phyloP scores from a whole-genome alignment of 2,797 vertebrate genomes.

The Pogoniulus pusillus region DNA sequence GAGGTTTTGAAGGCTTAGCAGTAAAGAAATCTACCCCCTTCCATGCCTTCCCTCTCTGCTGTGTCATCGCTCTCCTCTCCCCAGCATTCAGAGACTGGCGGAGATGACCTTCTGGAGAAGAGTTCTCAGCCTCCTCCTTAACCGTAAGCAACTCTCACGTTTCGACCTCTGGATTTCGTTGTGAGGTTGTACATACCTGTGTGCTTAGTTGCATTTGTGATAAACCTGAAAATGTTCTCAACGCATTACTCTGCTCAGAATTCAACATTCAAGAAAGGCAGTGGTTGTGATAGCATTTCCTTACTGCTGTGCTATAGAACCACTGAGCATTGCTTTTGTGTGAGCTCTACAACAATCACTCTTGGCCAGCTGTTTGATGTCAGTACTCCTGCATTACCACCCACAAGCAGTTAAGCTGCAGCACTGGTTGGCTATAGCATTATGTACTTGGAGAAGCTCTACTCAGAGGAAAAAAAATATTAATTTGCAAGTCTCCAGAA shows the following conservation, averaged over 20 bases:
- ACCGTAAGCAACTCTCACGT: background rate
- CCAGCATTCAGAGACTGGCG: background rate
- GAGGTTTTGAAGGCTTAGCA: background rate
- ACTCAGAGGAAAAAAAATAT: background rate
- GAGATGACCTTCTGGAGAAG: background rate
- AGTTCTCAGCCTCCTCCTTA: background rate
- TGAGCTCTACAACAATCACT: background rate
- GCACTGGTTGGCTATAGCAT: background rate
- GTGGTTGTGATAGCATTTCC: background rate
- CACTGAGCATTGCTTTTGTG: background rate
- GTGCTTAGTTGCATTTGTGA: background rate
- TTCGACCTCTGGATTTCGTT: background rate
- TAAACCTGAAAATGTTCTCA: background rate
- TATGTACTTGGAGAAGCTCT: background rate
- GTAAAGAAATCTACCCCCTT: background rate
- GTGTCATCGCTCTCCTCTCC: background rate
- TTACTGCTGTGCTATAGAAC: conserved; percentile 3
- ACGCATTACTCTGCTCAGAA: background rate
- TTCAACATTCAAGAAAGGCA: background rate
- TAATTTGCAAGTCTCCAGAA: background rate
- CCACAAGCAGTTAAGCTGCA: background rate
- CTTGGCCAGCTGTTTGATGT: conserved; percentile 20
- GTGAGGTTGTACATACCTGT: background rate
- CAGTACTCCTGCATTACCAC: background rate
- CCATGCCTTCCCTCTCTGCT: background rate